A percentile compares a stretch with the other conserved stretches of the same genome.
These are phyloP conservation scores for Oscheius sp. DNA, from an alignment of 2,888 invertebrate genomes.

Conservation along the genomic window DNA sequence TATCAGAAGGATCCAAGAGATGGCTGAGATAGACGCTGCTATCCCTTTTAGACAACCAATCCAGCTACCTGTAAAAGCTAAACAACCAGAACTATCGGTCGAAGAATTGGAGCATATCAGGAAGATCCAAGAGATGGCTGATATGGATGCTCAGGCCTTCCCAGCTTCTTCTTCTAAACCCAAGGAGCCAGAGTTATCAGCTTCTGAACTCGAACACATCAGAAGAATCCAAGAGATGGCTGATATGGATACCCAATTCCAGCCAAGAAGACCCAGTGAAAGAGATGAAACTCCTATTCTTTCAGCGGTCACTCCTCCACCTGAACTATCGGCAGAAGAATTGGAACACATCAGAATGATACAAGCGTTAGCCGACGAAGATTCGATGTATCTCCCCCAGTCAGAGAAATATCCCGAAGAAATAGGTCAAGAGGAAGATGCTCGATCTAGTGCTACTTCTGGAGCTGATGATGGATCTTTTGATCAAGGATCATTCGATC, in stretches of 20 bases:
- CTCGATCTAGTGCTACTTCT: constrained; percentile 33
- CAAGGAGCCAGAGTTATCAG: neutral
- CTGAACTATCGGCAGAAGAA: constrained; percentile 27
- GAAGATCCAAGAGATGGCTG: constrained; percentile 42
- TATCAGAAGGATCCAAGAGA: neutral
- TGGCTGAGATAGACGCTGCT: neutral
- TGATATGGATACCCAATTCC: neutral
- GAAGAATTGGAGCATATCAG: constrained; percentile 50
- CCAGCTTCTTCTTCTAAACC: neutral
- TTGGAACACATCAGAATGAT: constrained; percentile 34
- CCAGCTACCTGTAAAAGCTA: too few species aligned
- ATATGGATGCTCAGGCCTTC: too few species aligned
- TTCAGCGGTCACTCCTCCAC: neutral
- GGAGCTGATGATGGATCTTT: constrained; percentile 28
- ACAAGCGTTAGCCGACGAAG: constrained; percentile 24
- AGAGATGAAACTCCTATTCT: neutral
- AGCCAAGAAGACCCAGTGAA: neutral
- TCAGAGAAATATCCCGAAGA: neutral
- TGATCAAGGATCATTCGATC: neutral
- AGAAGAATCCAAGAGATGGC: constrained; percentile 44
- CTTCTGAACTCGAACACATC: constrained; percentile 48
- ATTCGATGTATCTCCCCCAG: constrained; percentile 8
- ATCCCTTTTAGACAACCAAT: too few species aligned
- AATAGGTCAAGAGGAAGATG: neutral
- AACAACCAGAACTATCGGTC: constrained; percentile 14